phyloP scores from a whole-genome alignment of 1,140 invertebrate species.

The Brachionus rotundiformis region DNA sequence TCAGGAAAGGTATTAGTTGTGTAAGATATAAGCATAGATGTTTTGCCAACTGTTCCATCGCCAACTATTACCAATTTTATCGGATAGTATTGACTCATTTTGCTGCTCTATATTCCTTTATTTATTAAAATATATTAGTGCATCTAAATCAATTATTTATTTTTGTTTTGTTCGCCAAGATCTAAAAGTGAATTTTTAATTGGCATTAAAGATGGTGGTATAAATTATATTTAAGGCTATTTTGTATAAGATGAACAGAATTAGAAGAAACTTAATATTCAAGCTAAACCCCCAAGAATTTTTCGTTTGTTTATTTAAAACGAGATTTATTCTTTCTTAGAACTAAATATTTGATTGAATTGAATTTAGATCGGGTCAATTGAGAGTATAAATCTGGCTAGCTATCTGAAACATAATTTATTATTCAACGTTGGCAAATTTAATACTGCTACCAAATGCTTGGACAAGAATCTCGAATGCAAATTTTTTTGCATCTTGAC shows the following conservation, averaged over 20 bases:
- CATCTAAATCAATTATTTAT: background rate
- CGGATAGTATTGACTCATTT: slow-evolving; percentile 52
- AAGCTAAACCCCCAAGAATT: background rate
- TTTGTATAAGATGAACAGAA: background rate
- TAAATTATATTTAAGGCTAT: background rate
- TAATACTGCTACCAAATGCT: background rate
- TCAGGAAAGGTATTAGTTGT: slow-evolving; percentile 76
- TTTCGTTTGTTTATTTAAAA: background rate
- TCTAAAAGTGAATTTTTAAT: background rate
- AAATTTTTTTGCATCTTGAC: background rate
- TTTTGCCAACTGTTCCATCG: slow-evolving; percentile 88
- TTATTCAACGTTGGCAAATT: background rate
- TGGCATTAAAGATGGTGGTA: background rate
- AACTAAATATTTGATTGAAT: background rate
- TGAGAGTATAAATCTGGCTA: background rate
- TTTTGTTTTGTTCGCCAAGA: slow-evolving; percentile 2
- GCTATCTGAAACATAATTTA: background rate
- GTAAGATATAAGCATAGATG: slow-evolving; percentile 82
- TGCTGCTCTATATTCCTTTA: background rate
- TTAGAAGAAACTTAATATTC: slow-evolving; percentile 2
- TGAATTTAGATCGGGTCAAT: background rate
- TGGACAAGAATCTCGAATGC: background rate
- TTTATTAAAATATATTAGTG: background rate
- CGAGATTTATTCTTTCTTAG: background rate
- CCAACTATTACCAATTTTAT: slow-evolving; percentile 82